Evolutionary conservation across 92 coral and sea anemone species (phyloP), one percentile per base, ranked within the genome.

Genomic region (Montipora capitata): DNA sequence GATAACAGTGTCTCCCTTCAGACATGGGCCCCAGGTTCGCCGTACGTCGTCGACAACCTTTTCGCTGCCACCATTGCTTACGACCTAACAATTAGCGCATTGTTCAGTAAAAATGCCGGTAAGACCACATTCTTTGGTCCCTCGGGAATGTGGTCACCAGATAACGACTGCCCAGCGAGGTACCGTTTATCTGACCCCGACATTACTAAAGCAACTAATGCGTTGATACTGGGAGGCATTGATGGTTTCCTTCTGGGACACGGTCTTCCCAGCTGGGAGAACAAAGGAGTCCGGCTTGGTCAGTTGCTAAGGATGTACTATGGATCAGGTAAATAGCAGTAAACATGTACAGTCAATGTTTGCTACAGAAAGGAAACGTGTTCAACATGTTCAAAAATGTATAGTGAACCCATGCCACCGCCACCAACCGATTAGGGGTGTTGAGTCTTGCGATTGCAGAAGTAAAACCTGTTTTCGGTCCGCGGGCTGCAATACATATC

Each of bases 261-360:
- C 68, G 76, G 74, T 59, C 43, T 83, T 15, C 85, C 87, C 7
- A 56, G 40, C 49, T 92, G 93, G 92, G 88, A 67, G 48, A 54
- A 42, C 72, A 81, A 77, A 51, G 93, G 95, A 5, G 94, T 94
- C 35, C 92, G 97, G 10, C 88, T 94, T 62, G 94, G 95, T 38
- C 97, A 94, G 76, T 58, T 94, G 66, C 75, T 94, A 68, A 87
- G 94, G 71, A 94, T 94, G 97, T 94, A 94, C 81, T 94, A 94
- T 63, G 92, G 95, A 49, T 63, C 93, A 35, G 91, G 91, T 58
- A 88, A 0, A 10, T 66, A 62, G n/a, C n/a, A 62, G n/a, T 62
- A 15, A 62, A 14, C 17, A 7, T 15, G 35, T 27, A 27, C 35
- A 27, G 35, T 27, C 35, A 27, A 27, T 1, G 35, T 27, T 27